Base-by-base conservation (phyloP, 2,113 vertebrate genomes). In the Archilochus colubris region DNA sequence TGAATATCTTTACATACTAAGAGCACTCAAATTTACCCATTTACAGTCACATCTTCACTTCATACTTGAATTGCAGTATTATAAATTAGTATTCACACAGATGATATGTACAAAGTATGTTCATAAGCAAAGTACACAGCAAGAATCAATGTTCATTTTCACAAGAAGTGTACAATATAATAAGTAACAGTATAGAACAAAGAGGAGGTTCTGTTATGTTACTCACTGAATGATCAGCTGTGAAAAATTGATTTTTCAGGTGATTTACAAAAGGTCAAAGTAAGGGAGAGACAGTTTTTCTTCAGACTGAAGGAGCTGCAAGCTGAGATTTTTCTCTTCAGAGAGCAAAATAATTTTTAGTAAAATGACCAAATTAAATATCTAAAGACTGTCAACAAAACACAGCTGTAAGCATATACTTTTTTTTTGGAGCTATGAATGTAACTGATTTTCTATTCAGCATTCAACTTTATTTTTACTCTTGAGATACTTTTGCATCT, bases 361-460 rank as follows among this genome's bases (percentile, higher is more conserved):
- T 73, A 51, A 51, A 68, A 84, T 36, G 20, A 79, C 36, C 28
- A 33, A 73, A 66, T 53, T 76, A 75, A 86, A 72, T 87, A 85
- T 76, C 89, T 85, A 36, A 88, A 31, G 36, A 50, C 33, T 86
- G 74, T 69, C 76, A 74, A 40, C 53, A 77, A 59, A 93, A 66
- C 30, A 40, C 36, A 74, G 46, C 11, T 38, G 74, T 70, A 78
- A 55, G 9, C 24, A 20, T 38, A 33, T 25, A 66, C 31, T 74
- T 40, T 86, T 86, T 77, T 40, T 86, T 86, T 77, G 40, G 74
- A 36, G 50, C 40, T 46, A 6, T 50, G 55, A 81, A 51, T 38
- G 24, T 62, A 54, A 58, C 43, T 88, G 3, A 40, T 76, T 85
- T 76, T 8, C 38, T 68, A 12, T 79, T 86, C 57, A 40, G 59